These are phyloP conservation scores for Drosophila prosaltans DNA, from an alignment of 1,140 invertebrate genomes.

Conservation along the genomic window DNA sequence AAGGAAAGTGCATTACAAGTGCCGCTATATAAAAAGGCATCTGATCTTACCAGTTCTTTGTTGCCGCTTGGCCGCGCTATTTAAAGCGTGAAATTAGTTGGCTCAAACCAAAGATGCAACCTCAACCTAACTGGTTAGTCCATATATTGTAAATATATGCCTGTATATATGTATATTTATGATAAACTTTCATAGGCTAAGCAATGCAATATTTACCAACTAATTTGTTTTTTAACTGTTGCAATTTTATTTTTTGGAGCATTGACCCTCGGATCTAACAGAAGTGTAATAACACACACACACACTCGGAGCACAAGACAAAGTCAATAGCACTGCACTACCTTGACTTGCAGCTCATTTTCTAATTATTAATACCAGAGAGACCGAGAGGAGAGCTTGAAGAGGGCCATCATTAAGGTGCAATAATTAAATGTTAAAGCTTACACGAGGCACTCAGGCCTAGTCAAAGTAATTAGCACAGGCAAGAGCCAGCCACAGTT, in stretches of 20 bases:
- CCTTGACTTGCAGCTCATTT: constrained; percentile 72
- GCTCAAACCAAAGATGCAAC: constrained; percentile 16
- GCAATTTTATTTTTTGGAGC: constrained; percentile 50
- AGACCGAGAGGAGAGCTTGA: constrained; percentile 15
- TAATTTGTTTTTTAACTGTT: constrained; percentile 42
- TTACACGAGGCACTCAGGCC: constrained; percentile 63
- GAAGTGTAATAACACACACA: constrained; percentile 37
- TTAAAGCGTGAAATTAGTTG: constrained; percentile 78
- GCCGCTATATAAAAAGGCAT: not conserved
- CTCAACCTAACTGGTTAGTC: not conserved
- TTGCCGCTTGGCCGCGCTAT: constrained; percentile 77
- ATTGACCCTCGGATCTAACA: constrained; percentile 62
- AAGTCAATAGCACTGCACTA: constrained; percentile 63
- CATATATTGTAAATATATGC: constrained; percentile 1
- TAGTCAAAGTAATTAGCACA: constrained; percentile 78
- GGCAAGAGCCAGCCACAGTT: constrained; percentile 38
- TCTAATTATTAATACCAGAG: constrained; percentile 72
- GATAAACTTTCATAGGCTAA: constrained; percentile 1
- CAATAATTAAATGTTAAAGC: constrained; percentile 79
- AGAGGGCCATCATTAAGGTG: constrained; percentile 70
- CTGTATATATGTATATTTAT: not conserved
- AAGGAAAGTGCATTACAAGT: constrained; percentile 38
- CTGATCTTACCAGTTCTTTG: constrained; percentile 1
- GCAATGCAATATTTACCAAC: constrained; percentile 16
- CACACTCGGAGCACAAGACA: constrained; percentile 28